Percentiles rank a stretch among this genome's conserved stretches.
Evolutionary conservation across 2,797 vertebrate genomes (phyloP).

Genomic region (Paratrypauchen microcephalus): DNA sequence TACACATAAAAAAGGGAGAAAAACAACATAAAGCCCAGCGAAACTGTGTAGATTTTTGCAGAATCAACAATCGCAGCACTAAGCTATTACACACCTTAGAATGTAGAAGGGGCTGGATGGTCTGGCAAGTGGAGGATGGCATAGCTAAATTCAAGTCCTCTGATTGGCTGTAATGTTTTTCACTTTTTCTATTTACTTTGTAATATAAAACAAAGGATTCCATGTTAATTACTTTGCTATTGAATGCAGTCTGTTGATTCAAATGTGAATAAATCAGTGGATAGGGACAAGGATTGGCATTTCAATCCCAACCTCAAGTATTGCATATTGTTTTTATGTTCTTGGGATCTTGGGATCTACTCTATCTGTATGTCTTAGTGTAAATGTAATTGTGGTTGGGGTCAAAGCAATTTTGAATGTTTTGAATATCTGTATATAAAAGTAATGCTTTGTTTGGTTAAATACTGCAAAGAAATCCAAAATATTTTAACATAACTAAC

Average conservation of each 20-base stretch:
- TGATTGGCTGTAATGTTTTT: slow-evolving; percentile 47
- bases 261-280: too few relatives aligned
- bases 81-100: too few relatives aligned
- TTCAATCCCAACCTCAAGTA: too few relatives aligned
- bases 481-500: slow-evolving; percentile 29
- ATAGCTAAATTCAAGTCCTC: slow-evolving; percentile 39
- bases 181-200: slow-evolving; percentile 22
- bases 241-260: slow-evolving; percentile 13
- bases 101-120: too few relatives aligned
- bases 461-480: not conserved
- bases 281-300: too few relatives aligned
- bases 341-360: too few relatives aligned
- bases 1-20: too few relatives aligned
- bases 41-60: too few relatives aligned
- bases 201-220: not conserved
- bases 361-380: not conserved
- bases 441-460: not conserved
- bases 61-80: too few relatives aligned
- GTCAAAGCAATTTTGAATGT: not conserved
- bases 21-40: too few relatives aligned
- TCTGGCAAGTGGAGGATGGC: slow-evolving; percentile 5
- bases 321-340: too few relatives aligned
- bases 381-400: not conserved
- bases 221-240: slow-evolving; percentile 31
- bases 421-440: not conserved